Evolutionary conservation across 2,888 invertebrate species (phyloP), one percentile per base, ranked within the genome.

Genomic region (Caenorhabditis afra): DNA sequence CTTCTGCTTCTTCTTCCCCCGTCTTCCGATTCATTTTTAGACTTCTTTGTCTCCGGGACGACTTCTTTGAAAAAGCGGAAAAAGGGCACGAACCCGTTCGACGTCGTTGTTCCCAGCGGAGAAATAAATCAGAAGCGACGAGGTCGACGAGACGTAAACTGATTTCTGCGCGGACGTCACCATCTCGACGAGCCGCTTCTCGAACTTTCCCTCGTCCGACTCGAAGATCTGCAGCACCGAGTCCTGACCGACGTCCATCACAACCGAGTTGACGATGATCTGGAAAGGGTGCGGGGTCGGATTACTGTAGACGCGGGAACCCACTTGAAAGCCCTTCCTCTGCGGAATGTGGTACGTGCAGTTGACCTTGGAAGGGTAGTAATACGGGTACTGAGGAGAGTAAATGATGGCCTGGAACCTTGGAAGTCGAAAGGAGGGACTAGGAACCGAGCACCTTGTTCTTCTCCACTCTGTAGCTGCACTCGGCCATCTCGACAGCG

Each of bases 311-410:
- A 16, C 29, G 3, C 29, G 29, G 20, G n/a, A n/a, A n/a, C 20
- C n/a, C 39, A 76, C 76, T 59, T 80, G 79, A 23, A 78, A 77
- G 12, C 81, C 82, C 39, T 81, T 80, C 39, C 74, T 55, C 16
- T 81, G 81, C 10, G 83, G 85, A 4, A 85, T 53, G 23, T 80
- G 76, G 41, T 83, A 85, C 14, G 82, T 77, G 58, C 79, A 79
- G 53, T 83, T 83, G 58, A 82, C 74, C 39, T 70, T 73, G 0
- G 83, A 79, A 5, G 83, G 85, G 45, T 81, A 81, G 50, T 75
- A 81, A 53, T 85, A 85, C 1, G 85, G 85, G 47, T 81, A 83
- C 8, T 76, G 68, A 3, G 83, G 82, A 14, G 80, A 80, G 47
- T 79, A 83, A 35, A 83, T 70, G 3, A 70, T 65, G 0, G 81